Percentiles rank a stretch among this genome's conserved stretches.
Conservation (phyloP, 2,888 invertebrate genomes). For the Leptopterna dolabrata region DNA sequence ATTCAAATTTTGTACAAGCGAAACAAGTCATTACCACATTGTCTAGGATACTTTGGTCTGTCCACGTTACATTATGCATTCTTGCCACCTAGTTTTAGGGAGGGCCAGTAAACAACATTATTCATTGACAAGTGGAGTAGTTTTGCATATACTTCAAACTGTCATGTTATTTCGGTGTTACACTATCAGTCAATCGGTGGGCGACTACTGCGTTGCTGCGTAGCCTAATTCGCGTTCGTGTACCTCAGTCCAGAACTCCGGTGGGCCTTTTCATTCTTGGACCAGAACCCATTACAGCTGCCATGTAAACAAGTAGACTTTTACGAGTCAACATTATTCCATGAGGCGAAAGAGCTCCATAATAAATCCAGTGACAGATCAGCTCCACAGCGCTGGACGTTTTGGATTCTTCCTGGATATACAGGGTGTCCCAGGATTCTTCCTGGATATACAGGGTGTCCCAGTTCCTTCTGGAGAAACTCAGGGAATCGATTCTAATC, state of each 20-base stretch:
- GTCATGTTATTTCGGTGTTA: neutral
- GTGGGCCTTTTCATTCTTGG: too few relatives aligned
- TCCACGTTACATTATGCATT: neutral
- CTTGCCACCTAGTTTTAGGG: neutral
- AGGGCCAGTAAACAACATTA: constrained; percentile 2
- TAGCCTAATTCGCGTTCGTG: neutral
- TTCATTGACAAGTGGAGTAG: neutral
- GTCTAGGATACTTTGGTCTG: neutral
- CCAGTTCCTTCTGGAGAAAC: too few relatives aligned
- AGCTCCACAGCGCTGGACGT: too few relatives aligned
- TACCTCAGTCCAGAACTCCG: neutral
- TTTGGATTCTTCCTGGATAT: too few relatives aligned
- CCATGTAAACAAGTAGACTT: too few relatives aligned
- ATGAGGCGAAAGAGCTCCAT: too few relatives aligned
- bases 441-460: too few relatives aligned
- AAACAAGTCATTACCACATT: neutral
- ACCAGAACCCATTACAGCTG: too few relatives aligned
- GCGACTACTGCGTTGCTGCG: neutral
- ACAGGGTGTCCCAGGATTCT: too few relatives aligned
- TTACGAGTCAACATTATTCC: too few relatives aligned
- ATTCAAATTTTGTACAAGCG: neutral
- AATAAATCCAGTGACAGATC: too few relatives aligned
- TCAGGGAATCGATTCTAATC: too few relatives aligned
- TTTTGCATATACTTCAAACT: neutral
- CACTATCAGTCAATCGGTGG: neutral